A percentile compares a stretch with the other conserved stretches of the same genome.
Evolutionary conservation across 1,140 invertebrate species (phyloP).

Genomic region (Achroia grisella): DNA sequence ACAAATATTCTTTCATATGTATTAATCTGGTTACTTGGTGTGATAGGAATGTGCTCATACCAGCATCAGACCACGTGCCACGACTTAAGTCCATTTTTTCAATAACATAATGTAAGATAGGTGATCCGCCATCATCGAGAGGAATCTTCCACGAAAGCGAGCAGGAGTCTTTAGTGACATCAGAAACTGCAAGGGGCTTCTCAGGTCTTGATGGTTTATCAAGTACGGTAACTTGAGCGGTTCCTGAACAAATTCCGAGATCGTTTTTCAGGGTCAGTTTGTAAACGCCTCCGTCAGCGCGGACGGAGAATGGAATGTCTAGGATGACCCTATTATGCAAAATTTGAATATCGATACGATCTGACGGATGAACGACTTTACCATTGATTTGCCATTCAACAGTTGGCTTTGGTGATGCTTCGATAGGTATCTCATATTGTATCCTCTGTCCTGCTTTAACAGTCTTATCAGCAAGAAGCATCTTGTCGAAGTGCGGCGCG

Average conservation of each 20-base stretch:
- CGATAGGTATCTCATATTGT: constrained; percentile 90
- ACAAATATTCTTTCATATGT: constrained; percentile 95
- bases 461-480: constrained; percentile 87
- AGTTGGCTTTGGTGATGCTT: constrained; percentile 85
- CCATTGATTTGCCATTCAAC: constrained; percentile 95
- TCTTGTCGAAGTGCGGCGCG: constrained; percentile 90
- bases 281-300: constrained; percentile 89
- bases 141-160: constrained; percentile 88
- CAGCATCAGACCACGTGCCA: constrained; percentile 96
- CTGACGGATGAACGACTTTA: constrained; percentile 78
- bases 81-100: constrained; percentile 98
- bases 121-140: constrained; percentile 92
- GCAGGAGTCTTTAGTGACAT: constrained; percentile 93
- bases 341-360: constrained; percentile 82
- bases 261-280: constrained; percentile 90
- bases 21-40: constrained; percentile 90
- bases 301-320: constrained; percentile 89
- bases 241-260: constrained; percentile 85
- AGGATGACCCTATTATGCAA: constrained; percentile 86
- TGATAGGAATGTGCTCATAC: constrained; percentile 87
- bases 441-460: constrained; percentile 94
- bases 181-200: constrained; percentile 87
- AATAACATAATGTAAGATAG: constrained; percentile 96
- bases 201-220: constrained; percentile 92
- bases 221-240: constrained; percentile 90